Evolutionary conservation across 2,113 vertebrate genomes (phyloP), one percentile per base, ranked within the genome.

Genomic region (Diadophis punctatus): DNA sequence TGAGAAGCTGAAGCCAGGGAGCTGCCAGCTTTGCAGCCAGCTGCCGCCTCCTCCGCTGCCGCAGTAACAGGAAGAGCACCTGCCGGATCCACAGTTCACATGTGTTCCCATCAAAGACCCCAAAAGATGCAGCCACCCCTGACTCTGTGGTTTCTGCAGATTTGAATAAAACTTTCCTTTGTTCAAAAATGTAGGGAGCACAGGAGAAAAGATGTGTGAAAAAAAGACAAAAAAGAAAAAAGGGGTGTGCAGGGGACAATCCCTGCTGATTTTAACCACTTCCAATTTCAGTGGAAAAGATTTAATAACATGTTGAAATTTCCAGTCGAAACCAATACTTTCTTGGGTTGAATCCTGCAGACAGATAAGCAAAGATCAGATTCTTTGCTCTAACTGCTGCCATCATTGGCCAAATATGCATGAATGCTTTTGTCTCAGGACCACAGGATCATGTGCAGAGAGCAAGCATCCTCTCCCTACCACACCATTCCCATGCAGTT

Each of bases 101-200:
- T 92, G 94, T 90, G 94, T 95, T 95, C 96, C 96, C 95, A 96
- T 95, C 96, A 95, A 96, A 95, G 53, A 25, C 88, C 91, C 48
- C 16, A 88, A 80, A 8, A n/a, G 60, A 86, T n/a, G 87, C 88
- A 52, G 92, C 89, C 92, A 90, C 12, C 92, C 89, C 89, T 91
- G 90, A 0, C 1, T 85, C 68, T 96, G 96, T 7, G 96, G 96
- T 96, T 96, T 94, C 87, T 95, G 93, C 94, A 94, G 84, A 94
- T 96, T 96, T 96, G 96, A 96, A 94, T 96, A 96, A 90, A 90
- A 96, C 96, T 96, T 95, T 96, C 92, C 95, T 96, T 93, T 89
- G 3, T 80, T 91, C 89, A 0, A 23, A 93, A 94, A 95, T 92
- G 92, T 91, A 91, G 93, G 88, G 74, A 39, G 0, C 20, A 25